phyloP scores from a whole-genome alignment of 2,113 vertebrate species.

The Bujurquina vittata region DNA sequence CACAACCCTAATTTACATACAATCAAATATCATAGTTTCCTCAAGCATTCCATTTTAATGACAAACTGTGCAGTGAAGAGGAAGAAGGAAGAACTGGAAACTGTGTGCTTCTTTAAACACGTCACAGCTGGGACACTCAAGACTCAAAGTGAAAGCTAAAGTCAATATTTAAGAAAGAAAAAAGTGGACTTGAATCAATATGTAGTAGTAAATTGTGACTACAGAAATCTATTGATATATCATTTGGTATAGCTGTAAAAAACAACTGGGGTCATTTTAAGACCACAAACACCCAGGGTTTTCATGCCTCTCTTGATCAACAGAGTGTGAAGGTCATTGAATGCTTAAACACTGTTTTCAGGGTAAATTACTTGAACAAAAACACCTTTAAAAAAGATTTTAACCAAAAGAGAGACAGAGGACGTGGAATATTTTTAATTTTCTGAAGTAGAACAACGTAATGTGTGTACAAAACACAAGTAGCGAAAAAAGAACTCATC shows the following conservation, averaged over 20 bases:
- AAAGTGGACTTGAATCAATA: neutral
- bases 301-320: conserved; percentile 9
- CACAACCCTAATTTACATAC: conserved; percentile 18
- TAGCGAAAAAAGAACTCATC: too few relatives aligned
- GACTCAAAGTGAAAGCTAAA: neutral
- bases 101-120: neutral
- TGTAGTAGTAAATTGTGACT: neutral
- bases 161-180: neutral
- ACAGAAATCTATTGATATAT: neutral
- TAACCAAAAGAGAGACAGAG: neutral
- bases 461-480: neutral
- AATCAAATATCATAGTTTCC: neutral
- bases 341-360: conserved; percentile 22
- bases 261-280: neutral
- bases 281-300: neutral
- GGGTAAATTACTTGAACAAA: conserved; percentile 27
- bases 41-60: conserved; percentile 36
- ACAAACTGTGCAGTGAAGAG: neutral
- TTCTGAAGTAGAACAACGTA: neutral
- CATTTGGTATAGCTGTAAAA: neutral
- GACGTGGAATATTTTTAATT: neutral
- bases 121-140: neutral
- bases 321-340: conserved; percentile 11
- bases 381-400: neutral
- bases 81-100: neutral